Conservation (phyloP, 2,113 vertebrate species). For the Bujurquina vittata region DNA sequence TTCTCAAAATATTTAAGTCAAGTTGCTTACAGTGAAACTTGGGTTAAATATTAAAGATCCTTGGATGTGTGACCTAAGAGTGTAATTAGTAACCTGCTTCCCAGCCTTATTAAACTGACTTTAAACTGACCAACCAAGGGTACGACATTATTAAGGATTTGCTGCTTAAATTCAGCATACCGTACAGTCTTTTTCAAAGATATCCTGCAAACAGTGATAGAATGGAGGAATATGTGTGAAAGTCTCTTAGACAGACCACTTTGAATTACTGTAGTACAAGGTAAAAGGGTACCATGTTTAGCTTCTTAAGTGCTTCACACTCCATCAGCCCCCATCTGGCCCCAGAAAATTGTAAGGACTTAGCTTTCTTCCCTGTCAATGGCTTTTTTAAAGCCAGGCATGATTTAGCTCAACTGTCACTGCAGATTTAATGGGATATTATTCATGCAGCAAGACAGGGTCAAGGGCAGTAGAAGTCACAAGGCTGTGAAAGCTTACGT, state of each 20-base stretch:
- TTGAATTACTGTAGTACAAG: constrained; percentile 57
- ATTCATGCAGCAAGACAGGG: constrained; percentile 68
- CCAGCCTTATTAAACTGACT: not conserved
- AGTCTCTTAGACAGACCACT: constrained; percentile 46
- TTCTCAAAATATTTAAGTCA: too few species aligned
- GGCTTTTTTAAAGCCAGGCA: constrained; percentile 58
- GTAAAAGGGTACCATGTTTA: constrained; percentile 64
- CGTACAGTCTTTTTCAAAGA: constrained; percentile 19
- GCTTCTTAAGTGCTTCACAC: constrained; percentile 64
- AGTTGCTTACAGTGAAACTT: too few species aligned
- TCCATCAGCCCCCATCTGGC: constrained; percentile 49
- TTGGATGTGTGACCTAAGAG: not conserved
- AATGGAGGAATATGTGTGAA: constrained; percentile 5
- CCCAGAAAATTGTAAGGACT: constrained; percentile 64
- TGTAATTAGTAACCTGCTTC: not conserved
- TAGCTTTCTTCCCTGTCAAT: constrained; percentile 54
- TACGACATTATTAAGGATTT: constrained; percentile 13
- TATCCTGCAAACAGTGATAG: constrained; percentile 24
- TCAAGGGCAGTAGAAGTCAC: constrained; percentile 58
- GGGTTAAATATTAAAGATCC: not conserved
- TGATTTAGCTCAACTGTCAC: constrained; percentile 70
- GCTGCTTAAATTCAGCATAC: not conserved
- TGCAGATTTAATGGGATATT: constrained; percentile 73
- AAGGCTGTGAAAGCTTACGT: constrained; percentile 29
- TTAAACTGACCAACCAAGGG: not conserved